phyloP scores from a whole-genome alignment of 2,888 invertebrate genomes.

The Silvanus unidentatus region DNA sequence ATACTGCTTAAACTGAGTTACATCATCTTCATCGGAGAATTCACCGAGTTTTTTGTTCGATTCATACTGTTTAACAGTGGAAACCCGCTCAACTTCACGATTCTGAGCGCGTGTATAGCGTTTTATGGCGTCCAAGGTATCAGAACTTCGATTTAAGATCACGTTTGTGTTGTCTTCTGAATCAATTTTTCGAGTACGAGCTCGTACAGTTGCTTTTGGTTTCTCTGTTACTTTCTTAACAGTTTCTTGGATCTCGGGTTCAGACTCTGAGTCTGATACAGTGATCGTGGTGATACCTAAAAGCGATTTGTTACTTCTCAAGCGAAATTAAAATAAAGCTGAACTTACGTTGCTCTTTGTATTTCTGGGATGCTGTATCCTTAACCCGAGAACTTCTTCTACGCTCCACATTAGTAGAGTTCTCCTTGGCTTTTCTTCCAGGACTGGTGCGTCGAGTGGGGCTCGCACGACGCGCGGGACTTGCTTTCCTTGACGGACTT shows the following conservation, averaged over 20 bases:
- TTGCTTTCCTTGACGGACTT: constrained; percentile 21
- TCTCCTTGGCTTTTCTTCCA: constrained; percentile 13
- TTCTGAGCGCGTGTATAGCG: constrained; percentile 31
- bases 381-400: constrained; percentile 3
- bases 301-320: background rate
- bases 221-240: constrained; percentile 27
- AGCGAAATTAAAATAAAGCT: too few species aligned
- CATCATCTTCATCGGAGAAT: constrained; percentile 44
- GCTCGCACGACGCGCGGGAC: constrained; percentile 20
- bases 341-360: background rate
- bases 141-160: background rate
- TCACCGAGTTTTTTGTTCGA: constrained; percentile 33
- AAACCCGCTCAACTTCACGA: constrained; percentile 34
- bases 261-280: constrained; percentile 26
- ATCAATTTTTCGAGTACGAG: constrained; percentile 29
- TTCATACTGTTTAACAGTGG: constrained; percentile 36
- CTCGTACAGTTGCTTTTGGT: constrained; percentile 36
- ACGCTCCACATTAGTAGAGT: background rate
- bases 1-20: background rate
- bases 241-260: constrained; percentile 25
- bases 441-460: constrained; percentile 21
- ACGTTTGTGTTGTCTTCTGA: constrained; percentile 5
- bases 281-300: constrained; percentile 4
- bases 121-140: constrained; percentile 10
- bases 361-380: background rate